Conservation (phyloP, 2,797 vertebrate species). For the Eulemur coronatus region DNA sequence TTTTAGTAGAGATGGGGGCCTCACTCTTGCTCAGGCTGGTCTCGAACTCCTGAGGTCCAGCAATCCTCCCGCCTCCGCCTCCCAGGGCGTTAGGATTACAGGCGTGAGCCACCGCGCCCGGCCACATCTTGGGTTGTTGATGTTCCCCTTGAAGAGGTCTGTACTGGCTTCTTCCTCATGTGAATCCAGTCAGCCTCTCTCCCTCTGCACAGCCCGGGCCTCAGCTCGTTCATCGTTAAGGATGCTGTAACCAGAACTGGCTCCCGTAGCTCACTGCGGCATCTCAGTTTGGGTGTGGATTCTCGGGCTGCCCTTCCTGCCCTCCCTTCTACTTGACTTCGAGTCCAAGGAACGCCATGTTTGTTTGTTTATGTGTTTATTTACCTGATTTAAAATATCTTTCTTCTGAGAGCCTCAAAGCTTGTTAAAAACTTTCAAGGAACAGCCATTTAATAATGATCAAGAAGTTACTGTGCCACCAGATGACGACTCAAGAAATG, state of each 20-base stretch:
- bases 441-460: slow-evolving; percentile 11
- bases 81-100: too few species aligned
- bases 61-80: too few species aligned
- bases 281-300: neutral
- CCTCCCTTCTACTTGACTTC: neutral
- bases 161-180: neutral
- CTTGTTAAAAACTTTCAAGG: neutral
- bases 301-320: neutral
- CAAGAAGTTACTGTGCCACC: neutral
- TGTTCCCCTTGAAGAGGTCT: neutral
- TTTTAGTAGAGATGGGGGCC: too few species aligned
- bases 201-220: neutral
- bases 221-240: neutral
- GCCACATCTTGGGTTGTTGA: neutral
- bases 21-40: too few species aligned
- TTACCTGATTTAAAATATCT: slow-evolving; percentile 1
- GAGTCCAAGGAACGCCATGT: neutral
- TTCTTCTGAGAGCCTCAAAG: slow-evolving; percentile 13
- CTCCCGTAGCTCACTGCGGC: neutral
- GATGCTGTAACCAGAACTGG: neutral
- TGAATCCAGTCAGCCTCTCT: neutral
- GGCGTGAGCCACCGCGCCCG: too few species aligned
- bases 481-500: slow-evolving; percentile 26
- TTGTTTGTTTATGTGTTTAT: neutral
- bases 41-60: too few species aligned